A percentile compares a stretch with the other conserved stretches of the same genome.
These are phyloP conservation scores for Paguma larvata DNA, from an alignment of 2,797 vertebrate genomes.

Conservation along the genomic window DNA sequence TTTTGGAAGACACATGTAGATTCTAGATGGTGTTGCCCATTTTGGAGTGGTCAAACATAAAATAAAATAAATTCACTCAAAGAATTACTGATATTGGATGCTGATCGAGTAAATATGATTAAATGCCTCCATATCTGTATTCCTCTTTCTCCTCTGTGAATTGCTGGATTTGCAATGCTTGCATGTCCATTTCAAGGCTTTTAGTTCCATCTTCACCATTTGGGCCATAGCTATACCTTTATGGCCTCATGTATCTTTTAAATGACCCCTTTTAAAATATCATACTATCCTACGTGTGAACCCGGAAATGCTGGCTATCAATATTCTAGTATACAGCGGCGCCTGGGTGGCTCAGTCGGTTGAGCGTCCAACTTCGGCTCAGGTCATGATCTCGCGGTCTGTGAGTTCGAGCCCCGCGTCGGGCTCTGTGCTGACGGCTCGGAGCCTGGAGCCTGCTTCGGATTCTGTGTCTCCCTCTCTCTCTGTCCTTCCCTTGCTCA, in stretches of 20 bases:
- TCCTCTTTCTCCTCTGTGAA: background rate
- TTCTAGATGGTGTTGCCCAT: background rate
- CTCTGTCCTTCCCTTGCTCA: no score
- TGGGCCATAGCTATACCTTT: background rate
- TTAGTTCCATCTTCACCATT: background rate
- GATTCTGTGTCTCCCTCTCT: no score
- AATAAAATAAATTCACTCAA: background rate
- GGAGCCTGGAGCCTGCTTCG: no score
- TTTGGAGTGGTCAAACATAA: background rate
- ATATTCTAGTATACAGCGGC: background rate
- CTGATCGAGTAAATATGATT: background rate
- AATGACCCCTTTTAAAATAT: background rate
- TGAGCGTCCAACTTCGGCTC: no score
- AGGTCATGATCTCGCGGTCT: no score
- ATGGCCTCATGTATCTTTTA: background rate
- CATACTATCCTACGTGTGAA: background rate
- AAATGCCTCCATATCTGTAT: background rate
- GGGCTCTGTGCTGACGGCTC: no score
- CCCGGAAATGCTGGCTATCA: background rate
- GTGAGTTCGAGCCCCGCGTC: no score
- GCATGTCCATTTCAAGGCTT: background rate
- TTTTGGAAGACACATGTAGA: background rate
- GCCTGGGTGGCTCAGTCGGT: no score
- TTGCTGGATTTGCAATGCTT: background rate
- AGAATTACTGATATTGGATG: background rate